A percentile compares a stretch with the other conserved stretches of the same genome.
Conservation (phyloP, 2,888 invertebrate genomes). For the Dysmachus trigonus region DNA sequence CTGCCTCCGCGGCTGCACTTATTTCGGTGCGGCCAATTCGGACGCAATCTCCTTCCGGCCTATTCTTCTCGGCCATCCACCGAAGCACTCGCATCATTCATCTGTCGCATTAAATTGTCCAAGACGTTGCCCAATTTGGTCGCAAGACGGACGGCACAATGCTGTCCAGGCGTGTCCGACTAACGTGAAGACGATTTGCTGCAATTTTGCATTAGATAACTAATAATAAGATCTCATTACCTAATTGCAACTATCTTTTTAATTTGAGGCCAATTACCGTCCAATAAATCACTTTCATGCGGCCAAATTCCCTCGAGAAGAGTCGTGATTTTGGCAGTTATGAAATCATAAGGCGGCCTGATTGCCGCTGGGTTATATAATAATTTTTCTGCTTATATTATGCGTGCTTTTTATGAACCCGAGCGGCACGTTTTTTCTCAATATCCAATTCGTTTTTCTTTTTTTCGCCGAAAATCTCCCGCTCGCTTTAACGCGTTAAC, state of each 20-base stretch:
- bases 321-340: background rate
- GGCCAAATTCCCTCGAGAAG: background rate
- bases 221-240: background rate
- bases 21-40: background rate
- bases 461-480: background rate
- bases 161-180: background rate
- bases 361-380: background rate
- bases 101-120: background rate
- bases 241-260: background rate
- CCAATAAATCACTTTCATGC: background rate
- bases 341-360: background rate
- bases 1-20: background rate
- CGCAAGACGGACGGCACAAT: background rate
- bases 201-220: background rate
- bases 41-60: constrained; percentile 2
- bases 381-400: background rate
- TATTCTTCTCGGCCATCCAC: background rate
- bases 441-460: background rate
- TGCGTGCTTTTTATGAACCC: background rate
- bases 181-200: background rate
- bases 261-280: background rate
- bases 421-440: background rate
- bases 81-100: background rate
- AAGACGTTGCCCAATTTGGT: background rate
- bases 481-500: background rate